phyloP scores from a whole-genome alignment of 2,888 invertebrate species.

The Rhodophaea formosa region DNA sequence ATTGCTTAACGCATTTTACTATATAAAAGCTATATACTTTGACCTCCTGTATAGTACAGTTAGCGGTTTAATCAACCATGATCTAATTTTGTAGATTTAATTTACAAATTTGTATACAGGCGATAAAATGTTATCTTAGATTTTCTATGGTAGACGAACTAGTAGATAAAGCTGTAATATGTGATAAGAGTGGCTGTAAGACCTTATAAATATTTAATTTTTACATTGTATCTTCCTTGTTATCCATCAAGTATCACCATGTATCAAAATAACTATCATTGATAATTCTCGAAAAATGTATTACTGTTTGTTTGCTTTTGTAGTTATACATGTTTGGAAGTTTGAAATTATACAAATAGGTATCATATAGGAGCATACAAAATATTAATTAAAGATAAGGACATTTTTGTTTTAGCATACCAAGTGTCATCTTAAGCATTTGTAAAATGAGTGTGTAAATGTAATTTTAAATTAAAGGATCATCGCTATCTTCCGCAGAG shows the following conservation, averaged over 20 bases:
- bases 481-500: constrained; percentile 53
- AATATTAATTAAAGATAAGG: constrained; percentile 51
- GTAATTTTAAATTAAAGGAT: constrained; percentile 54
- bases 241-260: constrained; percentile 36
- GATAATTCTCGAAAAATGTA: constrained; percentile 31
- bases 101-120: constrained; percentile 70
- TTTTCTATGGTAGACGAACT: constrained; percentile 77
- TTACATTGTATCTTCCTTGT: constrained; percentile 56
- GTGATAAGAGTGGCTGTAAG: constrained; percentile 81
- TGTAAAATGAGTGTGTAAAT: constrained; percentile 55
- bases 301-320: constrained; percentile 47
- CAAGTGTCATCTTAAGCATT: constrained; percentile 63
- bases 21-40: constrained; percentile 39
- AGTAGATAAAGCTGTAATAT: constrained; percentile 72
- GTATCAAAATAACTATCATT: constrained; percentile 33
- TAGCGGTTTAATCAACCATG: constrained; percentile 48
- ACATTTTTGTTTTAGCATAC: constrained; percentile 45
- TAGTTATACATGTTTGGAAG: constrained; percentile 44
- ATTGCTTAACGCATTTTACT: constrained; percentile 60
- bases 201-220: constrained; percentile 54
- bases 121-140: constrained; percentile 73
- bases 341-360: constrained; percentile 47
- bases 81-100: constrained; percentile 67
- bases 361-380: constrained; percentile 69
- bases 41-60: constrained; percentile 60